Conservation (phyloP, 2,113 vertebrate genomes). For the Cheirogaleus medius region DNA sequence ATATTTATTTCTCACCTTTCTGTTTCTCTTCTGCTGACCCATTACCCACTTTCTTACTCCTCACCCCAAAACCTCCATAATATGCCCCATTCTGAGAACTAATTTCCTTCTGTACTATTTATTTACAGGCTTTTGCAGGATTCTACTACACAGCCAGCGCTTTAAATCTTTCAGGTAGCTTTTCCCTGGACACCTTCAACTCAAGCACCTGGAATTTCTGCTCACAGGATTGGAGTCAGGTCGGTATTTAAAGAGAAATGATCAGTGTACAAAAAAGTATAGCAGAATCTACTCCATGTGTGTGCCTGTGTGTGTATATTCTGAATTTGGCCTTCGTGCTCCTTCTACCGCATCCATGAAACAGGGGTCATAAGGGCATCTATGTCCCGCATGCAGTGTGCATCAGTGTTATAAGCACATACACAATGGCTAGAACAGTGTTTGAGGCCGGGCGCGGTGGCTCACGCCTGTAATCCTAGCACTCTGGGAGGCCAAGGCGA, state of each 20-base stretch:
- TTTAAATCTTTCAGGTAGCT: constrained; percentile 84
- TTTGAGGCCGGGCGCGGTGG: no score
- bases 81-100: neutral
- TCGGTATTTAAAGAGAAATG: constrained; percentile 56
- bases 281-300: neutral
- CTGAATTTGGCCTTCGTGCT: neutral
- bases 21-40: neutral
- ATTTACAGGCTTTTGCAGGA: constrained; percentile 92
- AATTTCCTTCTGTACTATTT: neutral
- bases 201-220: constrained; percentile 87
- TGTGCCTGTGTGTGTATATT: rapidly evolving
- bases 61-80: neutral
- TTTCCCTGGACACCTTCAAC: constrained; percentile 87
- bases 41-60: neutral
- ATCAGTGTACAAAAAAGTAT: no score
- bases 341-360: neutral
- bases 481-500: no score
- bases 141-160: constrained; percentile 90
- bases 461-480: no score
- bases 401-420: neutral
- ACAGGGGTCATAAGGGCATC: neutral
- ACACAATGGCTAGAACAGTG: no score
- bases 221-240: constrained; percentile 86
- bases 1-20: neutral
- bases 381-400: rapidly evolving